Evolutionary conservation across 2,113 vertebrate genomes (phyloP), one percentile per base, ranked within the genome.

Genomic region (Balaeniceps rex): DNA sequence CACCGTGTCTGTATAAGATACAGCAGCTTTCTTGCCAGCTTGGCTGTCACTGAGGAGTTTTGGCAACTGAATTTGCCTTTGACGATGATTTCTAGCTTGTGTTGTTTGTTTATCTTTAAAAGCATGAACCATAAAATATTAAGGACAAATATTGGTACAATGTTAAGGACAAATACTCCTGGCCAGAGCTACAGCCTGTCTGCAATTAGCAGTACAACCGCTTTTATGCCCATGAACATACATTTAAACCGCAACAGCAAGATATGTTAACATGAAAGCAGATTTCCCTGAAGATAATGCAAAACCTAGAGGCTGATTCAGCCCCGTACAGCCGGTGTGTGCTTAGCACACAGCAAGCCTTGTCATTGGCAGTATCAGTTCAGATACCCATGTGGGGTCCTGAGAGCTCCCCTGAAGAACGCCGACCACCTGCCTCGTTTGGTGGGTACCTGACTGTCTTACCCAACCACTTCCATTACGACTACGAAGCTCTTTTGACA

Each of bases 301-400:
- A 78, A 64, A 71, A 28, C 4, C 28, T 19, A 36, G 44, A 46
- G 54, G 13, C 36, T 74, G 40, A n/a, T 47, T 83, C 40, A 18
- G 54, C 57, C 58, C 44, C 0, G 0, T 14, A 14, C 0, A 1
- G 23, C 34, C 2, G 0, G 8, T 10, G 33, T 9, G 38, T 33
- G 38, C 66, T 76, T 7, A 38, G 57, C 47, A 36, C 11, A 8
- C 9, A 3, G 25, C 10, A 19, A 90, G 18, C 29, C 9, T 54
- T 19, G 7, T 33, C n/a, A 70, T 28, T 33, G 55, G 13, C 16
- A 11, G 5, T 34, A 44, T 36, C 57, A 28, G 12, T 44, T 68
- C n/a, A 38, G 24, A 58, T 18, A 42, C 5, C 11, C 24, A 33
- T 1, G 0, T 10, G 11, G 1, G 15, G 24, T 60, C 68, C 14